Base-by-base conservation (phyloP, 30 jellyfish, hydroid and myxozoan species). In the Aurelia sp. region DNA sequence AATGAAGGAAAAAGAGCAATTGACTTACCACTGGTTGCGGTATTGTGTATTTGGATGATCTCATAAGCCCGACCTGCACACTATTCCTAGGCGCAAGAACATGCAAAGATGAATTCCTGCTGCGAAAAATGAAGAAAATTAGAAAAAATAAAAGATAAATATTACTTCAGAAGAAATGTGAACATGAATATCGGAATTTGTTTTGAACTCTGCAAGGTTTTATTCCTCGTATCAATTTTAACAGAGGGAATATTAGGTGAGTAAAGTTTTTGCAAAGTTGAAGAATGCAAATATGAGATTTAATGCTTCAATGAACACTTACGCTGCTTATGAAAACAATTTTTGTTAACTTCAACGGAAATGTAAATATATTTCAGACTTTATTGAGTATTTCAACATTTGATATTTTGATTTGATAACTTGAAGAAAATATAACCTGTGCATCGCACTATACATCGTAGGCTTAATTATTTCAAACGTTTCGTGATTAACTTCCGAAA, bases 61-160 rank as follows among this genome's bases (percentile, higher is more conserved):
- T 84, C 44, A 84, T 84, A 81, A 35, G 93, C 93, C 80, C 63
- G 87, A 84, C 84, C 84, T 73, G 77, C 76, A 60, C 53, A 55
- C 44, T 18, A 64, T 60, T 19, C 58, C 61, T 27, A 41, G 47
- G 63, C 33, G 48, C 17, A n/a, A 44, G 40, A 78, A n/a, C 21
- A 31, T 57, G 41, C 8, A 64, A 72, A 3, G 22, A 27, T 50
- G 84, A 13, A 61, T 47, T 9, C 21, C 78, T 63, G 35, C 70
- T 18, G 19, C 19, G 35, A 47, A 72, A 72, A 71, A 84, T 73
- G 79, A 65, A 40, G 71, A 53, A 35, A 24, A 41, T 63, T 5
- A 12, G 55, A 60, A 11, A 44, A 27, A 72, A 82, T 64, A 82
- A 10, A 51, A 21, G 53, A 13, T 38, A 53, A 51, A 2, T 24